A percentile compares a stretch with the other conserved stretches of the same genome.
phyloP scores from a whole-genome alignment of 2,797 vertebrate genomes.

The Coregonus suidteri region DNA sequence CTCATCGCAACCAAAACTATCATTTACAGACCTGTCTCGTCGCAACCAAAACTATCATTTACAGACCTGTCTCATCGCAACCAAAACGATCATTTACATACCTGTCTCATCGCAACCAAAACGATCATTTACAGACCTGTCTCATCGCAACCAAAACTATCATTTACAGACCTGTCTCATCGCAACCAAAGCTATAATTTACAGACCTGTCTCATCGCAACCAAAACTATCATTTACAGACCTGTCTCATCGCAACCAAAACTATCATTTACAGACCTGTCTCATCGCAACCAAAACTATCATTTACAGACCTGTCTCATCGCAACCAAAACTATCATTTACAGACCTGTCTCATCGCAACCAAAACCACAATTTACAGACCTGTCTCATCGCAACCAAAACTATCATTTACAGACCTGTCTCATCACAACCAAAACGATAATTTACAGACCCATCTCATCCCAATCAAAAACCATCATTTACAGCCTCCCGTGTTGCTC shows the following conservation, averaged over 20 bases:
- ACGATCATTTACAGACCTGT: constrained; percentile 36
- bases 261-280: background rate
- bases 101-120: background rate
- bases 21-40: background rate
- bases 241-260: background rate
- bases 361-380: constrained; percentile 15
- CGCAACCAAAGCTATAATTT: too few species aligned
- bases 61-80: background rate
- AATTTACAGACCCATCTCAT: constrained; percentile 29
- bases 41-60: constrained; percentile 20
- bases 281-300: constrained; percentile 15
- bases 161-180: background rate
- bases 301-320: background rate
- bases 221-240: constrained; percentile 16
- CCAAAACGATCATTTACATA: background rate
- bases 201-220: background rate
- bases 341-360: background rate
- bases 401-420: too few species aligned
- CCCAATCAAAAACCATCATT: constrained; percentile 18
- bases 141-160: constrained; percentile 15
- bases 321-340: background rate
- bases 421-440: constrained; percentile 12
- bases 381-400: background rate
- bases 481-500: background rate
- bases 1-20: constrained; percentile 15